Evolutionary conservation across 2,888 invertebrate species (phyloP).

Genomic region (Phortica magna): DNA sequence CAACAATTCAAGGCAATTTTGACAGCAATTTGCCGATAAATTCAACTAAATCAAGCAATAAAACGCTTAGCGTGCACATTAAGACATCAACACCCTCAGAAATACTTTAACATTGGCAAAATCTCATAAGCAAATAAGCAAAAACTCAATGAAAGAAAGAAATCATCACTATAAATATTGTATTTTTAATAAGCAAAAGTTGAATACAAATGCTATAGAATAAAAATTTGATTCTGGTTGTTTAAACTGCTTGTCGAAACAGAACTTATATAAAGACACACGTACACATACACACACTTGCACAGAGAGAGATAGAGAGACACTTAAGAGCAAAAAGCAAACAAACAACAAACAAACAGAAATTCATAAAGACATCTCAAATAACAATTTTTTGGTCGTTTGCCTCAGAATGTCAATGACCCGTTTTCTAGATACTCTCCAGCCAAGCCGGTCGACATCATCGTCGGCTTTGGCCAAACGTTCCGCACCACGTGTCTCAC

Average conservation of each 20-base stretch:
- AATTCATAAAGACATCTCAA: conserved; percentile 8
- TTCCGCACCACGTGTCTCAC: no score
- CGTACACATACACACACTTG: neutral
- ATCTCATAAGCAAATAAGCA: neutral
- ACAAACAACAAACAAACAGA: neutral
- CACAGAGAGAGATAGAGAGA: neutral
- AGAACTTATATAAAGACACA: neutral
- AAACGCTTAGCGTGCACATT: conserved; percentile 26
- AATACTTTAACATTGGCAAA: neutral
- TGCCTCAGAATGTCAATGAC: conserved; percentile 23
- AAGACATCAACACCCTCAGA: conserved; percentile 6
- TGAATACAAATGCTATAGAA: neutral
- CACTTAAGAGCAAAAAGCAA: neutral
- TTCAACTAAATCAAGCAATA: conserved; percentile 7
- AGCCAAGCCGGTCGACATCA: neutral
- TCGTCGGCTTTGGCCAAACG: neutral
- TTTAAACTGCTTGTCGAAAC: neutral
- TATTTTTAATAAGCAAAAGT: neutral
- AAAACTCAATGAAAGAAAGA: neutral
- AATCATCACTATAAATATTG: neutral
- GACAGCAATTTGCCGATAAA: neutral
- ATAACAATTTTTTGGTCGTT: conserved; percentile 28
- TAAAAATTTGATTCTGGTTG: neutral
- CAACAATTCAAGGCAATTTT: neutral
- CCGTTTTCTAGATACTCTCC: neutral